Evolutionary conservation across 2,888 invertebrate species (phyloP).

Genomic region (Lithophane ornitopus): DNA sequence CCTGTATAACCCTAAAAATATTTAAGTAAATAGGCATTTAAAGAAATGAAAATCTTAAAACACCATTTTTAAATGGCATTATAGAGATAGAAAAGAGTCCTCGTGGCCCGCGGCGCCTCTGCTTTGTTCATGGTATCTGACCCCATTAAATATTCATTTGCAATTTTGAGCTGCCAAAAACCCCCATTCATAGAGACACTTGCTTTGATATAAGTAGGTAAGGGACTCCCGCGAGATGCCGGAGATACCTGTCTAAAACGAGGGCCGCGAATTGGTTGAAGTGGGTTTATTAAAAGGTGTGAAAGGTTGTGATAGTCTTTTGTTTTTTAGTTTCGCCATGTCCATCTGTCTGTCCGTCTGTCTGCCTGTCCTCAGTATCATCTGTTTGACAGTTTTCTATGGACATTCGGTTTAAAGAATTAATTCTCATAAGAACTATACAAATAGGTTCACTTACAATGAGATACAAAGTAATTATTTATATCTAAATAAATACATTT

Average conservation of each 20-base stretch:
- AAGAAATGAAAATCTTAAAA: constrained; percentile 18
- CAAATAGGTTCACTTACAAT: too few species aligned
- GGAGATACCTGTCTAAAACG: constrained; percentile 42
- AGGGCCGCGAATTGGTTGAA: constrained; percentile 32
- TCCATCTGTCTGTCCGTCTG: too few species aligned
- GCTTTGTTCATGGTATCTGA: constrained; percentile 66
- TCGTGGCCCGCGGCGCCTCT: constrained; percentile 11
- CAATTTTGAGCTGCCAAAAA: constrained; percentile 79
- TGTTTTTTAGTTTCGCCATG: too few species aligned
- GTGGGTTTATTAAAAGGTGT: constrained; percentile 28
- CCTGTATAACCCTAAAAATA: neutral
- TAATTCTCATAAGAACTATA: too few species aligned
- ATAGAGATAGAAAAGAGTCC: constrained; percentile 31
- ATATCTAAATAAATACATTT: too few species aligned
- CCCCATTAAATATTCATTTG: constrained; percentile 76
- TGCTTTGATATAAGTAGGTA: constrained; percentile 72
- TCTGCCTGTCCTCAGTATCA: too few species aligned
- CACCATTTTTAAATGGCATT: constrained; percentile 35
- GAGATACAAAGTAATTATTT: too few species aligned
- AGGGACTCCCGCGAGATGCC: constrained; percentile 41
- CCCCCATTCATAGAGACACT: constrained; percentile 73
- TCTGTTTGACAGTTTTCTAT: too few species aligned
- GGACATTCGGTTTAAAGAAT: too few species aligned
- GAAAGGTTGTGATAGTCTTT: constrained; percentile 17
- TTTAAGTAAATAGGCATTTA: neutral